These are phyloP conservation scores for Paraescarpia echinospica DNA, from an alignment of 1,140 invertebrate genomes.

Conservation along the genomic window DNA sequence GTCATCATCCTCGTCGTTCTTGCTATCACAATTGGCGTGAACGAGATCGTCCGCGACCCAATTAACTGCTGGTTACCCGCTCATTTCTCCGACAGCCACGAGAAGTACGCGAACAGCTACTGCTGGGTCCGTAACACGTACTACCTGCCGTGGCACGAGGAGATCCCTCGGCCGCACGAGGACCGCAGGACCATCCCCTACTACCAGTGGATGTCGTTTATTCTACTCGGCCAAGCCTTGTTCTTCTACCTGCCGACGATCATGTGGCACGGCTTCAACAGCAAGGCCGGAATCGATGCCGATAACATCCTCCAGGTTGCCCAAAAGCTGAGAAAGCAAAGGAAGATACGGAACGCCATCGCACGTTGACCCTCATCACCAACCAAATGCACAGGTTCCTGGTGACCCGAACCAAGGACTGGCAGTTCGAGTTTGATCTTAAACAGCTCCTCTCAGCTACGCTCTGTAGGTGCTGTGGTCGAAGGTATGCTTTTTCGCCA, in stretches of 20 bases:
- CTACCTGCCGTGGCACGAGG: constrained; percentile 29
- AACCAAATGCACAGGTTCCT: constrained; percentile 29
- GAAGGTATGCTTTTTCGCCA: constrained; percentile 22
- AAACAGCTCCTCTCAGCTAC: constrained; percentile 14
- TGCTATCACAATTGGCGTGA: constrained; percentile 76
- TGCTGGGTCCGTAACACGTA: constrained; percentile 38
- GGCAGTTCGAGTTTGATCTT: background rate
- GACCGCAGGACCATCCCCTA: constrained; percentile 54
- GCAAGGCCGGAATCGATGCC: constrained; percentile 33
- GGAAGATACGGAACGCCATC: background rate
- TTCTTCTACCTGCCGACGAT: constrained; percentile 36
- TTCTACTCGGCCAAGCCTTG: constrained; percentile 58
- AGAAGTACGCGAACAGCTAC: constrained; percentile 30
- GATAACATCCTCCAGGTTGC: constrained; percentile 27
- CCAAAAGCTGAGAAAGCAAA: constrained; percentile 6
- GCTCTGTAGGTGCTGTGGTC: constrained; percentile 15
- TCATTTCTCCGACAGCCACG: constrained; percentile 23
- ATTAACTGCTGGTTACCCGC: constrained; percentile 27
- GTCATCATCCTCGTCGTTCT: constrained; percentile 55
- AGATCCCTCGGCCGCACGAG: constrained; percentile 34
- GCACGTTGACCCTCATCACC: constrained; percentile 17
- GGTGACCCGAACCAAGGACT: background rate
- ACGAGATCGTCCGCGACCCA: constrained; percentile 67
- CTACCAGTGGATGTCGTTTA: constrained; percentile 63
- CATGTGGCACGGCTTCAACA: constrained; percentile 33